Evolutionary conservation across 2,888 invertebrate species (phyloP).

Genomic region (Caenorhabditis uteleia): DNA sequence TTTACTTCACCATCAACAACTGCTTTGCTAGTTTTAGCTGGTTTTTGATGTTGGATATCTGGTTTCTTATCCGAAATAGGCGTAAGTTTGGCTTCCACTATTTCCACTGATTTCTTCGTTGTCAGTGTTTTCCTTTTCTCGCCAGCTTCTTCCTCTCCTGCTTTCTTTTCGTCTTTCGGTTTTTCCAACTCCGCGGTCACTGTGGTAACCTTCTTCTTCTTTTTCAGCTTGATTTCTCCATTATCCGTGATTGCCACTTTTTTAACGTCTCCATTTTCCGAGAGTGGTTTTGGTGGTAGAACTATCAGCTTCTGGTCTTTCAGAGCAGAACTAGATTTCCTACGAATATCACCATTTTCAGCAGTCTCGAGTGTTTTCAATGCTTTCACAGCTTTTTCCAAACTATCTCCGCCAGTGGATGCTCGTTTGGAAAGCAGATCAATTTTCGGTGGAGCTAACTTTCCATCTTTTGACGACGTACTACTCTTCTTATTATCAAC

Average conservation of each 20-base stretch:
- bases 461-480: too few species aligned
- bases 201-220: slow-evolving; percentile 25
- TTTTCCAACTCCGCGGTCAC: slow-evolving; percentile 22
- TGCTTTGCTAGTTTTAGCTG: neutral
- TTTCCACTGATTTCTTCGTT: slow-evolving; percentile 3
- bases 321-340: slow-evolving; percentile 10
- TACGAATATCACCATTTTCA: slow-evolving; percentile 21
- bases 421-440: neutral
- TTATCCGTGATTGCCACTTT: slow-evolving; percentile 2
- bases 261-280: slow-evolving; percentile 2
- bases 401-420: neutral
- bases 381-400: neutral
- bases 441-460: too few species aligned
- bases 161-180: neutral
- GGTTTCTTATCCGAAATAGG: neutral
- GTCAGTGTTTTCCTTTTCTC: slow-evolving; percentile 13
- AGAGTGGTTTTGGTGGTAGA: slow-evolving; percentile 11
- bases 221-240: slow-evolving; percentile 2
- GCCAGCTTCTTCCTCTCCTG: slow-evolving; percentile 1
- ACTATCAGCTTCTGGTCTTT: slow-evolving; percentile 12
- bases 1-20: slow-evolving; percentile 8
- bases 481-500: too few species aligned
- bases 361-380: slow-evolving; percentile 16
- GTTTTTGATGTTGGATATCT: neutral
- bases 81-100: neutral